These are phyloP conservation scores for Drosophila eohydei DNA, from an alignment of 2,888 invertebrate genomes.

Conservation along the genomic window DNA sequence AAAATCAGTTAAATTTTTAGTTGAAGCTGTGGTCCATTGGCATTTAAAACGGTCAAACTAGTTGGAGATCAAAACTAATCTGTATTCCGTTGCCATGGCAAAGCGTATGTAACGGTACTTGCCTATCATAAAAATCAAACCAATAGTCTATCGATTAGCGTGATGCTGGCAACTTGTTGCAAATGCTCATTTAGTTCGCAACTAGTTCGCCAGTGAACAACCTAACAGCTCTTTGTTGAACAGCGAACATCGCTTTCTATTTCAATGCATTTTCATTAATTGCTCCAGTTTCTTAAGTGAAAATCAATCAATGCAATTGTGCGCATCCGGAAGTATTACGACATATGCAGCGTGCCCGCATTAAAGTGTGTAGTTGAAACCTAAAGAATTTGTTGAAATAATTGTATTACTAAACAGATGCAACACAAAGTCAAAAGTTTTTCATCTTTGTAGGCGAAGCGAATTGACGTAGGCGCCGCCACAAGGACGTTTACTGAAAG, in stretches of 20 bases:
- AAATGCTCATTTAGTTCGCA: conserved; percentile 5
- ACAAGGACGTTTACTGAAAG: conserved; percentile 62
- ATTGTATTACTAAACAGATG: conserved; percentile 40
- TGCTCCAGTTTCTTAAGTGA: conserved; percentile 73
- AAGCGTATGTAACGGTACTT: conserved; percentile 23
- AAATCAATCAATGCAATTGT: conserved; percentile 68
- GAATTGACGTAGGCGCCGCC: conserved; percentile 46
- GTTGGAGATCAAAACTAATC: not conserved
- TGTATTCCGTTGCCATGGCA: conserved; percentile 46
- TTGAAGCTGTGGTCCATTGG: not conserved
- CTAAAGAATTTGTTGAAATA: conserved; percentile 32
- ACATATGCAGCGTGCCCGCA: conserved; percentile 49
- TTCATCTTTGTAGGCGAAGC: conserved; percentile 39
- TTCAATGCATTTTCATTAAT: conserved; percentile 67
- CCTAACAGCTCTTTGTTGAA: conserved; percentile 10
- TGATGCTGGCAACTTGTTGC: conserved; percentile 5
- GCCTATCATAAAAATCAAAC: not conserved
- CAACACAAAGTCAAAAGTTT: conserved; percentile 22
- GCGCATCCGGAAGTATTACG: conserved; percentile 65
- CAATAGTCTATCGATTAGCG: conserved; percentile 13
- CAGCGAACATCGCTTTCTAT: conserved; percentile 66
- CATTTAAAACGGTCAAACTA: not conserved
- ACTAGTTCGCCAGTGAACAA: conserved; percentile 4
- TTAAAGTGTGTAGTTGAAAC: conserved; percentile 40
- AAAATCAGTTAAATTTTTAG: not conserved